These are phyloP conservation scores for Calyptommatus sinebrachiatus DNA, from an alignment of 2,113 vertebrate species.

Conservation along the genomic window DNA sequence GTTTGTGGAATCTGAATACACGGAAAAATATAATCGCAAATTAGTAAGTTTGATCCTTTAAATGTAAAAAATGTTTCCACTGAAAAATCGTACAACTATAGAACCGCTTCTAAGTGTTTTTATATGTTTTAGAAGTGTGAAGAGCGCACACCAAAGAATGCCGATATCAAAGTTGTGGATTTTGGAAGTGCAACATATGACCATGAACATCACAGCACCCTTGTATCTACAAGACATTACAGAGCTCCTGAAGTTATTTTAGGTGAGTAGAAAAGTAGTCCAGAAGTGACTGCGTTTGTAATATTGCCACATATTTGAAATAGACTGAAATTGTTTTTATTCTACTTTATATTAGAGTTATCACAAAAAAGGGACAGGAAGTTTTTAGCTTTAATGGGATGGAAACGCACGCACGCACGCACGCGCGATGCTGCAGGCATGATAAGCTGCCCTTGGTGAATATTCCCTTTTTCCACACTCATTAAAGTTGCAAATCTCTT, in stretches of 20 bases:
- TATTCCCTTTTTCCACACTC: no score
- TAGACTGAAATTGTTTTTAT: no score
- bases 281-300: background rate
- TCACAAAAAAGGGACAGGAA: no score
- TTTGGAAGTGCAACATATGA: constrained; percentile 87
- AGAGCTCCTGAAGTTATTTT: constrained; percentile 88
- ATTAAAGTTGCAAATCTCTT: no score
- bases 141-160: constrained; percentile 78
- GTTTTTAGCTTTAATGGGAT: no score
- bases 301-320: background rate
- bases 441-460: no score
- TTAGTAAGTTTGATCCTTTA: constrained; percentile 67
- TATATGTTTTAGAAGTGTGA: constrained; percentile 76
- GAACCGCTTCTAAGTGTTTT: no score
- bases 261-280: constrained; percentile 63
- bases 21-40: constrained; percentile 77
- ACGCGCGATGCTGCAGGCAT: no score
- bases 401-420: no score
- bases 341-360: no score
- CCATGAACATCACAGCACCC: constrained; percentile 81
- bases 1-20: constrained; percentile 83
- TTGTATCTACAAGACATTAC: constrained; percentile 84
- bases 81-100: background rate
- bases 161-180: constrained; percentile 83
- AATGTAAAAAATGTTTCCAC: rapidly evolving